These are phyloP conservation scores for Gari tellinella DNA, from an alignment of 2,888 invertebrate species.

Conservation along the genomic window DNA sequence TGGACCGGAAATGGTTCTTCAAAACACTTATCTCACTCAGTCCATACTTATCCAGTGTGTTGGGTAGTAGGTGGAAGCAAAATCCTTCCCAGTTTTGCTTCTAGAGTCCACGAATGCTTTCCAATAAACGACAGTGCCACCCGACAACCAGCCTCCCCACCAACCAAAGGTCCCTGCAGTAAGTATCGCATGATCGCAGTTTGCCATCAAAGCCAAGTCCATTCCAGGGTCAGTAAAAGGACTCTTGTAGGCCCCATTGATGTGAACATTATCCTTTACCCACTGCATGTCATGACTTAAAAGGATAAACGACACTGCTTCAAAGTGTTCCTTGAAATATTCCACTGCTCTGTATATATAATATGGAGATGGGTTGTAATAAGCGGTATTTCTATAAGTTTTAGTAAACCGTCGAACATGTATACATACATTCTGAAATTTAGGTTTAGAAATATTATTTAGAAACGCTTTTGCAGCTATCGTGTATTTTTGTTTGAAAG, in stretches of 20 bases:
- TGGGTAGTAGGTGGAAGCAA: slow-evolving; percentile 64
- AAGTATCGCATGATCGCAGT: slow-evolving; percentile 84
- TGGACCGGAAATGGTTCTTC: too few relatives aligned
- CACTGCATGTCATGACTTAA: slow-evolving; percentile 66
- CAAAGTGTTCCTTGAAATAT: slow-evolving; percentile 52
- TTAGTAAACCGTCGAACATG: slow-evolving; percentile 65
- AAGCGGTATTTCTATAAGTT: slow-evolving; percentile 48
- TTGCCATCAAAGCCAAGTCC: slow-evolving; percentile 66
- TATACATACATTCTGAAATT: slow-evolving; percentile 15
- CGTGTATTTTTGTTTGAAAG: slow-evolving; percentile 45
- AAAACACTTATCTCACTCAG: too few relatives aligned
- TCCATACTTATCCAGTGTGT: slow-evolving; percentile 60
- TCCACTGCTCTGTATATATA: slow-evolving; percentile 63
- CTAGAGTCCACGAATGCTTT: slow-evolving; percentile 54
- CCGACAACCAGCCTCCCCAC: slow-evolving; percentile 79
- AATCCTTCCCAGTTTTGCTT: slow-evolving; percentile 55
- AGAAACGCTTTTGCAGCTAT: slow-evolving; percentile 34
- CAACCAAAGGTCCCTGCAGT: slow-evolving; percentile 80
- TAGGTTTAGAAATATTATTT: slow-evolving; percentile 19
- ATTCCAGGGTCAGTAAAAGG: slow-evolving; percentile 47
- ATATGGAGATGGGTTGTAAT: slow-evolving; percentile 56
- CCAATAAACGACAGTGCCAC: slow-evolving; percentile 71
- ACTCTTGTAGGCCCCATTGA: slow-evolving; percentile 46
- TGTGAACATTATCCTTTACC: slow-evolving; percentile 52
- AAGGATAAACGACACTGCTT: slow-evolving; percentile 61